Percentiles rank a stretch among this genome's conserved stretches.
Conservation (phyloP, 1,140 invertebrate genomes). For the Nymphalis io region DNA sequence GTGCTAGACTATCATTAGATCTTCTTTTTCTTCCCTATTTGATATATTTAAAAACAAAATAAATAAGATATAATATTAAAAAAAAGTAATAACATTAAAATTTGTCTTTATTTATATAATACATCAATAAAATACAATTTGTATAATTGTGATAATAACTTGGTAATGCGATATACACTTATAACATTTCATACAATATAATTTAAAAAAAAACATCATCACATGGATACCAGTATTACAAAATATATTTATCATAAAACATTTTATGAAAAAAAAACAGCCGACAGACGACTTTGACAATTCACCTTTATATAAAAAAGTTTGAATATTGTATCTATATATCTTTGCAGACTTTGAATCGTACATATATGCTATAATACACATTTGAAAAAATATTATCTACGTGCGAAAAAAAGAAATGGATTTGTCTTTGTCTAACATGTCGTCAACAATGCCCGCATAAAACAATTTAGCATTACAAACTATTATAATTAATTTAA, state of each 20-base stretch:
- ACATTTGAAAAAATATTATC: no score
- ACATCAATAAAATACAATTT: conserved; percentile 73
- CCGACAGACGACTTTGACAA: conserved; percentile 4
- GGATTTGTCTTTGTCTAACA: no score
- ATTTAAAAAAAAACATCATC: conserved; percentile 42
- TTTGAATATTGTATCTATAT: no score
- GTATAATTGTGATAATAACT: conserved; percentile 64
- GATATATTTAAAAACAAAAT: no score
- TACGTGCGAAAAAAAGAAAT: no score
- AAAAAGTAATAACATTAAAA: conserved; percentile 57
- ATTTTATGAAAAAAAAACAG: conserved; percentile 5
- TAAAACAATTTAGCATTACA: no score
- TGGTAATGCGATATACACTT: conserved; percentile 46
- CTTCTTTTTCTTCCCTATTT: no score
- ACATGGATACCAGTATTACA: conserved; percentile 27
- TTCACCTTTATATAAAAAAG: not conserved
- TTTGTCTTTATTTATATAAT: conserved; percentile 70
- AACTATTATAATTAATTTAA: not conserved
- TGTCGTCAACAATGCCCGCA: no score
- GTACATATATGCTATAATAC: no score
- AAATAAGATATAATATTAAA: conserved; percentile 31
- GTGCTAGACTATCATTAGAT: not conserved
- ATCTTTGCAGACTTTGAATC: no score
- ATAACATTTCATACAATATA: conserved; percentile 36
- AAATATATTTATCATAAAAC: conserved; percentile 8